Conservation (phyloP, 2,113 vertebrate genomes). For the Semicossyphus pulcher region DNA sequence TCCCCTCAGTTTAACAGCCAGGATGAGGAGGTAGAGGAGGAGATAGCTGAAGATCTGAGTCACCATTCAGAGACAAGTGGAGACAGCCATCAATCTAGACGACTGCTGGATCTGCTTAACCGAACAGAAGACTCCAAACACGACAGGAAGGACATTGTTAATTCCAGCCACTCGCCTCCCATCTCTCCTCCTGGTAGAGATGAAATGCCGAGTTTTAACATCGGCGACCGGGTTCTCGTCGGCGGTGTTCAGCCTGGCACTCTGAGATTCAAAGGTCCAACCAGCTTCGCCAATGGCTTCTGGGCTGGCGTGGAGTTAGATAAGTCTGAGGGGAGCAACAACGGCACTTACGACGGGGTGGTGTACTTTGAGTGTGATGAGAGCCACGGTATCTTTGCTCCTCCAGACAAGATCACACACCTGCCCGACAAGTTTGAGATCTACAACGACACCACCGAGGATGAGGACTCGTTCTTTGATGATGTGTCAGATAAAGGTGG, state of each 20-base stretch:
- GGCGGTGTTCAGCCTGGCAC: constrained; percentile 92
- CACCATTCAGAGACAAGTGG: constrained; percentile 78
- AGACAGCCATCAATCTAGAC: constrained; percentile 75
- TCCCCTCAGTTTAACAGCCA: constrained; percentile 60
- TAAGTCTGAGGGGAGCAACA: constrained; percentile 93
- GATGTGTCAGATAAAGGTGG: constrained; percentile 75
- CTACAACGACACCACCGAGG: constrained; percentile 82
- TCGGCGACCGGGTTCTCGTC: constrained; percentile 92
- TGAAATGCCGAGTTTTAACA: constrained; percentile 84
- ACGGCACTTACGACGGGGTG: constrained; percentile 90
- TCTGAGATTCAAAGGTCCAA: constrained; percentile 91
- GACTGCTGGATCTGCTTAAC: constrained; percentile 82
- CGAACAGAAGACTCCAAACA: constrained; percentile 76
- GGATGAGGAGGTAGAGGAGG: constrained; percentile 78
- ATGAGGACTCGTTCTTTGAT: constrained; percentile 86
- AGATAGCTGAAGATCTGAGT: constrained; percentile 87
- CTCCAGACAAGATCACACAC: constrained; percentile 91
- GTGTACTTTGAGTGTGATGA: constrained; percentile 91
- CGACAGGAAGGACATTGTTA: constrained; percentile 52
- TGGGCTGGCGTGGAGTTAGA: constrained; percentile 97
- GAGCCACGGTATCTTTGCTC: constrained; percentile 93
- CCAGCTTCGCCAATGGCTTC: constrained; percentile 92
- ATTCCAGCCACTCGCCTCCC: constrained; percentile 50
- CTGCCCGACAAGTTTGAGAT: constrained; percentile 82
- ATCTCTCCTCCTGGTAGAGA: constrained; percentile 60